Evolutionary conservation across 2,113 vertebrate species (phyloP).

Genomic region (Neofelis nebulosa): DNA sequence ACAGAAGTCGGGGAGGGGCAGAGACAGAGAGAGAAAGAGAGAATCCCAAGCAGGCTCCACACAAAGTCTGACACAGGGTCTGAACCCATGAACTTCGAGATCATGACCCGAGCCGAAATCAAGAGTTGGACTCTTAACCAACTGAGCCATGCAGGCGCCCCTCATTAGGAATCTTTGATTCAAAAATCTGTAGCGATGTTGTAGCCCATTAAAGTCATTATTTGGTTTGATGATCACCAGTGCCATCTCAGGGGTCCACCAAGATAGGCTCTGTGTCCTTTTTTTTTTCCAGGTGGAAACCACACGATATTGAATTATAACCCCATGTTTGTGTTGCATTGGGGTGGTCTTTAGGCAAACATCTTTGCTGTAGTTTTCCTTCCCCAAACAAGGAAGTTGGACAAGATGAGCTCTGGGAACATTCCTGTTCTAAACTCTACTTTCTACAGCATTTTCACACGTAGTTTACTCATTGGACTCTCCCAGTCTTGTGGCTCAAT

Average conservation of each 20-base stretch:
- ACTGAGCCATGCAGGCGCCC: no score
- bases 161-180: neutral
- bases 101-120: no score
- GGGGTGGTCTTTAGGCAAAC: neutral
- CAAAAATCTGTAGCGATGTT: neutral
- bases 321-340: neutral
- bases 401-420: neutral
- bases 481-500: neutral
- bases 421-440: neutral
- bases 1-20: no score
- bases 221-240: neutral
- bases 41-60: no score
- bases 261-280: neutral
- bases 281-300: neutral
- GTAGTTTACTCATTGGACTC: neutral
- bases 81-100: no score
- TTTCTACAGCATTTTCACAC: neutral
- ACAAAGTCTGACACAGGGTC: no score
- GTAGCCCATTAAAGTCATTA: neutral
- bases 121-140: no score
- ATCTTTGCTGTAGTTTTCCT: neutral
- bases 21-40: no score
- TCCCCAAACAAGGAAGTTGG: neutral
- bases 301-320: neutral
- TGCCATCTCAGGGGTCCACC: neutral